Base-by-base conservation (phyloP, 2,113 vertebrate genomes). In the Bucco capensis region DNA sequence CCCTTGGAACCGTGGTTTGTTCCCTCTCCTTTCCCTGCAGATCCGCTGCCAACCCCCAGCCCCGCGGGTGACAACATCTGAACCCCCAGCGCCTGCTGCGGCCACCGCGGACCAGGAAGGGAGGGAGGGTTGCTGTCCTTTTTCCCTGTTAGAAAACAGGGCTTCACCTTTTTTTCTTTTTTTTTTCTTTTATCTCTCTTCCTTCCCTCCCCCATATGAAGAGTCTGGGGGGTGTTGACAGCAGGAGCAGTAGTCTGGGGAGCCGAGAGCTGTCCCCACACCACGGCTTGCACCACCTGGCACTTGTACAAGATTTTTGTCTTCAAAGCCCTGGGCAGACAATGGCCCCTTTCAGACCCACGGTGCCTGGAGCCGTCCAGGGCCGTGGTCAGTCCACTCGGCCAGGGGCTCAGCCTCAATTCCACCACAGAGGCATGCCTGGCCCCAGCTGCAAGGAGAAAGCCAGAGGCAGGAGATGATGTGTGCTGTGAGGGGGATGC, bases 1-100 rank as follows among this genome's bases (percentile, higher is more conserved):
- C 94, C 96, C 97, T 97, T 97, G 98, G 98, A 98, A 97, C 92
- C 82, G 96, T 87, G 75, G 27, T 95, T 97, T 98, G 98, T 98
- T 98, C 97, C 95, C 91, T 94, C 97, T 97, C 88, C 70, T 96
- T 97, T 97, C 98, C 96, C 83, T 33, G 46, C 51, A 60, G 80
- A 60, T 92, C 72, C 50, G 25, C 94, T 93, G 91, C 95, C 95
- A 93, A 70, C 76, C 91, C 78, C 86, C 86, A 28, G 88, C 80
- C 81, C 93, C 8, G 83, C 30, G 86, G 83, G 66, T 92, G 92
- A 93, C 88, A 88, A 90, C 96, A 96, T 92, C 93, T 86, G 95
- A 95, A 87, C 71, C 88, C 90, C 85, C 86, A 25, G 4, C 0
- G 72, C 65, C 67, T 64, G 92, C 85, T 5, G 5, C 7, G 51